Percentiles rank a stretch among this genome's conserved stretches.
These are phyloP conservation scores for Drosophila elegans DNA, from an alignment of 1,140 invertebrate species.

Conservation along the genomic window DNA sequence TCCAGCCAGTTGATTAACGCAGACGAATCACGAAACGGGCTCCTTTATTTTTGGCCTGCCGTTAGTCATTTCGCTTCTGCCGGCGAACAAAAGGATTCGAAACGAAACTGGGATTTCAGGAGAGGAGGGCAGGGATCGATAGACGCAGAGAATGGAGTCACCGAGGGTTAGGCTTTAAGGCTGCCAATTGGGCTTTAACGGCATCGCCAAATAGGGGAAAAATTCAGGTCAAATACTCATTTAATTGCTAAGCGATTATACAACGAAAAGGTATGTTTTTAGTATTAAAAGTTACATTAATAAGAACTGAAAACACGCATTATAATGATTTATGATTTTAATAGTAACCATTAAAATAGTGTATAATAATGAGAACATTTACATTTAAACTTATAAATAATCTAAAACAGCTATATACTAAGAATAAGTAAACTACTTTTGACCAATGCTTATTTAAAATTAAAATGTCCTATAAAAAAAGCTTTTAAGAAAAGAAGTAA, in stretches of 20 bases:
- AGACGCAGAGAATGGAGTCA: conserved; percentile 17
- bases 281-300: too few relatives aligned
- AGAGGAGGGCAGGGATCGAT: conserved; percentile 2
- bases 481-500: too few relatives aligned
- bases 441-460: too few relatives aligned
- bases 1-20: conserved; percentile 73
- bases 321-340: too few relatives aligned
- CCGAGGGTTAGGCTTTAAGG: conserved; percentile 44
- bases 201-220: neutral
- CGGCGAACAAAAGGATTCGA: conserved; percentile 52
- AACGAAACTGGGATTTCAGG: conserved; percentile 44
- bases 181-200: conserved; percentile 20
- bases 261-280: neutral
- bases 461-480: too few relatives aligned
- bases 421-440: too few relatives aligned
- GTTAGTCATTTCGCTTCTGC: conserved; percentile 38
- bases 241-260: neutral
- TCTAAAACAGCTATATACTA: too few relatives aligned
- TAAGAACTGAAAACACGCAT: too few relatives aligned
- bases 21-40: conserved; percentile 62
- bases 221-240: neutral
- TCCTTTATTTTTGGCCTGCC: conserved; percentile 45
- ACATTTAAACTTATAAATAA: too few relatives aligned
- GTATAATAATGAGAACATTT: too few relatives aligned
- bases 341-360: too few relatives aligned